Percentiles rank a stretch among this genome's conserved stretches.
Evolutionary conservation across 2,888 invertebrate genomes (phyloP).

Genomic region (Alentia gelatinosa): DNA sequence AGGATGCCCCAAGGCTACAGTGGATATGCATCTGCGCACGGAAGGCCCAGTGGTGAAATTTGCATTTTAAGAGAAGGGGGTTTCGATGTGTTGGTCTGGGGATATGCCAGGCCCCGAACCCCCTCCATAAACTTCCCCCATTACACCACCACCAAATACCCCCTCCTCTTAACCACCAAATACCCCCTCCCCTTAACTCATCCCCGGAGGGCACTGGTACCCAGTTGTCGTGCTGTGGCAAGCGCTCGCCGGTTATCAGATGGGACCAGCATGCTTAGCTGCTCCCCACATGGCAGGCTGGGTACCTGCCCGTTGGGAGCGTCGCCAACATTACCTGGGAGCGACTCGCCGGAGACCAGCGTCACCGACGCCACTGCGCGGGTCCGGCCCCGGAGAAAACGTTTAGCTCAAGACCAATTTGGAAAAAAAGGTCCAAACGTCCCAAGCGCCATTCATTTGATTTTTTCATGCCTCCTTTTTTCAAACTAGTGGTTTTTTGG

Average conservation of each 20-base stretch:
- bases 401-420: background rate
- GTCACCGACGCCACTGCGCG: background rate
- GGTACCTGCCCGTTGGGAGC: background rate
- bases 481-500: background rate
- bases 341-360: background rate
- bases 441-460: background rate
- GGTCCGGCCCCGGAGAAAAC: background rate
- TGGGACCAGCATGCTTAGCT: background rate
- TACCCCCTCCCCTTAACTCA: background rate
- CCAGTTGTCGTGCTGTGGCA: background rate
- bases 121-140: background rate
- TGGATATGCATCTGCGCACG: constrained; percentile 30
- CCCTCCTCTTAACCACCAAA: background rate
- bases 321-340: background rate
- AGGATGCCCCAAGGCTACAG: background rate
- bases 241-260: background rate
- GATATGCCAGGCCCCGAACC: background rate
- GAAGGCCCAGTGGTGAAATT: background rate
- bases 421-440: background rate
- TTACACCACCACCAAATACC: background rate
- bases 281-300: background rate
- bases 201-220: background rate
- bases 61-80: constrained; percentile 22
- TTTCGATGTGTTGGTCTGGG: background rate
- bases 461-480: background rate